Conservation (phyloP, 2,888 invertebrate genomes). For the Melipona bicolor region DNA sequence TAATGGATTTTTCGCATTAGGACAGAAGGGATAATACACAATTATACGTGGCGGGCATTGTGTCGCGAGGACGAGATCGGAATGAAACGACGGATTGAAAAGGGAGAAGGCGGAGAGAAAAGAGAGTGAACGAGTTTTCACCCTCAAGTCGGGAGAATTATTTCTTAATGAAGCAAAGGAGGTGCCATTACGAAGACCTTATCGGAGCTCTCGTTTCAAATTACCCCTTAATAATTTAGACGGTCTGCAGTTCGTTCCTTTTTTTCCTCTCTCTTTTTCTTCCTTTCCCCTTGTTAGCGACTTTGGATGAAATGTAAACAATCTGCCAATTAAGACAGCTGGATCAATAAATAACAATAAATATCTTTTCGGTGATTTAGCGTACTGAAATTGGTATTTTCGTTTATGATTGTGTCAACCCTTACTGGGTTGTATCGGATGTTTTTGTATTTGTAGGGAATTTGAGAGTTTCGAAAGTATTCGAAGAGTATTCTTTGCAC, state of each 20-base stretch:
- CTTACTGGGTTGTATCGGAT: no score
- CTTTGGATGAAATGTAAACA: conserved; percentile 11
- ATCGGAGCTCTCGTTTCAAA: conserved; percentile 15
- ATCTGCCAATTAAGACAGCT: conserved; percentile 10
- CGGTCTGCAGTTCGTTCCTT: not conserved
- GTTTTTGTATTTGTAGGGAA: no score
- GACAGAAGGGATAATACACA: conserved; percentile 13
- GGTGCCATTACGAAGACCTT: conserved; percentile 8
- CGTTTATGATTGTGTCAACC: not conserved
- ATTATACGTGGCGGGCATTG: conserved; percentile 24
- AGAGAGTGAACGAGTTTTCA: not conserved
- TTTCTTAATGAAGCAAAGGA: conserved; percentile 33
- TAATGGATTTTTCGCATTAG: conserved; percentile 42
- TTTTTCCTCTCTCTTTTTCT: not conserved
- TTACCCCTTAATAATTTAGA: conserved; percentile 32
- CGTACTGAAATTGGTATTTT: not conserved
- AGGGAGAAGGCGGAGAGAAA: not conserved
- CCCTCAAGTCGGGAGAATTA: conserved; percentile 6
- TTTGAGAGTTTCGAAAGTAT: no score
- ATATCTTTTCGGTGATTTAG: not conserved
- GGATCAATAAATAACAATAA: not conserved
- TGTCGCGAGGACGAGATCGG: conserved; percentile 21
- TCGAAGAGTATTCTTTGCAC: no score
- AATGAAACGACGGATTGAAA: conserved; percentile 20
- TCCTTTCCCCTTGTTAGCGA: not conserved